Conservation (phyloP, 2,888 invertebrate species). For the Cartodere bifasciata region DNA sequence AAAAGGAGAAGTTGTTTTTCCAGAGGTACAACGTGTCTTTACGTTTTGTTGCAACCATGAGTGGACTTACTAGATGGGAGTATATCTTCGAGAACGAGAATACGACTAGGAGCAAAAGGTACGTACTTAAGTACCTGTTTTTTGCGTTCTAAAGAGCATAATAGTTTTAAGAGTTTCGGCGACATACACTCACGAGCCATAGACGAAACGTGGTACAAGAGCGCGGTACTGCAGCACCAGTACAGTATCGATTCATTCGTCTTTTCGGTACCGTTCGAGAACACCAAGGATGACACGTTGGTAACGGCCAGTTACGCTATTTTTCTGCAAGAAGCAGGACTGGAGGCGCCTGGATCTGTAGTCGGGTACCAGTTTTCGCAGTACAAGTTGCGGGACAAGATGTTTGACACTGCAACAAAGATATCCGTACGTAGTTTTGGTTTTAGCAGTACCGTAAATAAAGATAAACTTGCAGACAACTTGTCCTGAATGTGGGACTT, state of each 20-base stretch:
- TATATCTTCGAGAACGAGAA: conserved; percentile 49
- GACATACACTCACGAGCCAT: conserved; percentile 63
- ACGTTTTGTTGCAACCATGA: conserved; percentile 77
- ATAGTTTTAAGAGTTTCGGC: conserved; percentile 52
- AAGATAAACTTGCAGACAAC: conserved; percentile 23
- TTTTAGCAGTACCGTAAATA: background rate
- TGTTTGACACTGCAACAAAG: conserved; percentile 53
- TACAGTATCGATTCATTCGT: conserved; percentile 66
- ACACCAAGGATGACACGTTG: conserved; percentile 40
- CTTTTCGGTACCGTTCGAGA: conserved; percentile 57
- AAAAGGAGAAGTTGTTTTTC: conserved; percentile 42
- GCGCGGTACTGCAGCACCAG: conserved; percentile 75
- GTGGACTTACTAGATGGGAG: conserved; percentile 82
- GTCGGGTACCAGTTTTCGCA: conserved; percentile 79
- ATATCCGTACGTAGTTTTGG: conserved; percentile 31
- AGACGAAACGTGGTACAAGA: conserved; percentile 85
- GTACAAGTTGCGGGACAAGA: conserved; percentile 51
- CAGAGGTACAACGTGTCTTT: conserved; percentile 58
- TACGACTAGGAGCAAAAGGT: conserved; percentile 17
- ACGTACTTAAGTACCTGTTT: conserved; percentile 5
- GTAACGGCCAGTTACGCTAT: conserved; percentile 77
- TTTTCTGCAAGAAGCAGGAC: conserved; percentile 63
- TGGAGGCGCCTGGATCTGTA: conserved; percentile 75
- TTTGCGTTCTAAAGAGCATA: background rate
- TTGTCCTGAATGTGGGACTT: conserved; percentile 43